Percentiles rank a stretch among this genome's conserved stretches.
Evolutionary conservation across 2,797 vertebrate species (phyloP).

Genomic region (Pipistrellus kuhlii): DNA sequence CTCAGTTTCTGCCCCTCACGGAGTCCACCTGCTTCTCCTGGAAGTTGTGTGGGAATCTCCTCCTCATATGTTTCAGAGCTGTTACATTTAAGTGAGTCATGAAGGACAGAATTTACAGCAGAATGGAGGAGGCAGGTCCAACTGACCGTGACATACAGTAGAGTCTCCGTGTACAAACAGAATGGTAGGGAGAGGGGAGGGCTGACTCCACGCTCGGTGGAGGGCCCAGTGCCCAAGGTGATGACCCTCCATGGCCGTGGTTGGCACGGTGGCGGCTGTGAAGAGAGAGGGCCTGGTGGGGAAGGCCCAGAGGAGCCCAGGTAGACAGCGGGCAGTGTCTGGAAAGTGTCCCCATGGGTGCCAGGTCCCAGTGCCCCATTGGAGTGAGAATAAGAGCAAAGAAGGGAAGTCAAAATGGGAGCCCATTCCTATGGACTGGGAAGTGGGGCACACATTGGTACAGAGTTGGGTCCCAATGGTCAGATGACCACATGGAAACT

Average conservation of each 20-base stretch:
- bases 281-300: background rate
- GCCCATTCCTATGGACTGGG: background rate
- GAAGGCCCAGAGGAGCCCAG: background rate
- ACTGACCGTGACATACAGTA: background rate
- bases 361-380: background rate
- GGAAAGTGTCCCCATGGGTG: background rate
- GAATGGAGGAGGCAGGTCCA: background rate
- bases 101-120: background rate
- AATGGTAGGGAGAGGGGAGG: background rate
- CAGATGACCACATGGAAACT: background rate
- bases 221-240: background rate
- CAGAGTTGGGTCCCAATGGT: background rate
- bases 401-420: background rate
- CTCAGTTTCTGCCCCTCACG: background rate
- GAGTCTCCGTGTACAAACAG: background rate
- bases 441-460: background rate
- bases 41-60: background rate
- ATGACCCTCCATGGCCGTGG: background rate
- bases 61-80: background rate
- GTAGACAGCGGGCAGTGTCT: background rate
- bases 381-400: background rate
- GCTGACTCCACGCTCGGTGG: background rate
- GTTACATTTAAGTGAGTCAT: background rate
- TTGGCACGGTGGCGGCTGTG: background rate
- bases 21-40: background rate